These are phyloP conservation scores for Baronia brevicornis DNA, from an alignment of 2,888 invertebrate genomes.

Conservation along the genomic window DNA sequence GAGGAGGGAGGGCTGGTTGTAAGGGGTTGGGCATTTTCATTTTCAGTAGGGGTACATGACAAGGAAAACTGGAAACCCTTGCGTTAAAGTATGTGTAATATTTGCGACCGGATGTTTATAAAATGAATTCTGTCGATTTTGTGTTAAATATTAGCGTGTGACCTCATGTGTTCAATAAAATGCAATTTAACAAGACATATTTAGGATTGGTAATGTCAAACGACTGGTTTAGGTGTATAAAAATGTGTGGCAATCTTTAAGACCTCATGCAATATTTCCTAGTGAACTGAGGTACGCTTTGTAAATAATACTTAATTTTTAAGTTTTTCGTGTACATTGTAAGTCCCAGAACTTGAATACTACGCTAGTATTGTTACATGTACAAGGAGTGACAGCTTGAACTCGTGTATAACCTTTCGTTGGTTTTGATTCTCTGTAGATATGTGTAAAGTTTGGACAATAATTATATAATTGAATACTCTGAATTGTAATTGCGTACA, in stretches of 20 bases:
- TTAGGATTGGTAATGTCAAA: slow-evolving; percentile 32
- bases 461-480: slow-evolving; percentile 54
- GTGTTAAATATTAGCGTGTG: slow-evolving; percentile 26
- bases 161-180: slow-evolving; percentile 62
- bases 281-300: slow-evolving; percentile 49
- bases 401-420: slow-evolving; percentile 31
- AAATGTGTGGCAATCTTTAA: slow-evolving; percentile 38
- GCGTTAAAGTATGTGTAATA: no score
- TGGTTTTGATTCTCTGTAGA: slow-evolving; percentile 48
- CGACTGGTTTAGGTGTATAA: slow-evolving; percentile 24
- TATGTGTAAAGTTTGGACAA: slow-evolving; percentile 69
- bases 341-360: slow-evolving; percentile 40
- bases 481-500: slow-evolving; percentile 30
- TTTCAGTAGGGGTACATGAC: no score
- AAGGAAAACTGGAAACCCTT: no score
- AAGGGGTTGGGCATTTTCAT: no score
- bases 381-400: slow-evolving; percentile 26
- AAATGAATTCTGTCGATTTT: slow-evolving; percentile 9
- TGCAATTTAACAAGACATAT: slow-evolving; percentile 28
- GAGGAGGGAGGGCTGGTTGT: no score
- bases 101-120: slow-evolving; percentile 9
- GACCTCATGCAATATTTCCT: slow-evolving; percentile 43
- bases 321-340: slow-evolving; percentile 66
- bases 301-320: slow-evolving; percentile 65
- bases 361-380: slow-evolving; percentile 21